These are phyloP conservation scores for Trisateles emortualis DNA, from an alignment of 2,888 invertebrate genomes.

Conservation along the genomic window DNA sequence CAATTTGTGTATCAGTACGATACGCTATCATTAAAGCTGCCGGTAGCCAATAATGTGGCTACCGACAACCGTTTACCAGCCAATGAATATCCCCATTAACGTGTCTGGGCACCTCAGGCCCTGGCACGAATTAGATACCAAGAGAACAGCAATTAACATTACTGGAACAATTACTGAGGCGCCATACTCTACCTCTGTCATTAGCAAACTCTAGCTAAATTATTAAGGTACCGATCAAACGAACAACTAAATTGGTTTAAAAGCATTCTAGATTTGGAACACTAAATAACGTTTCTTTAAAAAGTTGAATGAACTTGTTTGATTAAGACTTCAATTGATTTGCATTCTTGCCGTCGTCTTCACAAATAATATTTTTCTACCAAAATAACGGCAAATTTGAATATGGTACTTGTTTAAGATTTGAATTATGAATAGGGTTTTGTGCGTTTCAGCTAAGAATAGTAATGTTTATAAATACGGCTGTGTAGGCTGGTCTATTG, in stretches of 20 bases:
- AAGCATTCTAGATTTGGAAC: slow-evolving; percentile 35
- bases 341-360: slow-evolving; percentile 19
- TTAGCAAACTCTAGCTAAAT: slow-evolving; percentile 73
- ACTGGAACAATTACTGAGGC: slow-evolving; percentile 73
- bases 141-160: slow-evolving; percentile 71
- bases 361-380: no score
- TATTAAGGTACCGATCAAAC: slow-evolving; percentile 51
- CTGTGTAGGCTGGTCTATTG: no score
- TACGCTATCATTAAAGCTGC: slow-evolving; percentile 59
- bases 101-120: slow-evolving; percentile 52
- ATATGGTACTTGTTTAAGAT: no score
- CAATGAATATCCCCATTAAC: slow-evolving; percentile 65
- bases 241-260: slow-evolving; percentile 36
- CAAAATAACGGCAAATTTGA: no score
- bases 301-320: slow-evolving; percentile 42
- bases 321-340: slow-evolving; percentile 51
- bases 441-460: no score
- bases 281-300: slow-evolving; percentile 20
- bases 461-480: no score
- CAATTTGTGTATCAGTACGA: slow-evolving; percentile 31
- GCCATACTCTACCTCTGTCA: slow-evolving; percentile 60
- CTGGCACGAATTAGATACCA: slow-evolving; percentile 61
- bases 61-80: slow-evolving; percentile 52
- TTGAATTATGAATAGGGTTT: no score
- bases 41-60: slow-evolving; percentile 51